Evolutionary conservation across 2,113 vertebrate genomes (phyloP).

Genomic region (Suricata suricatta): DNA sequence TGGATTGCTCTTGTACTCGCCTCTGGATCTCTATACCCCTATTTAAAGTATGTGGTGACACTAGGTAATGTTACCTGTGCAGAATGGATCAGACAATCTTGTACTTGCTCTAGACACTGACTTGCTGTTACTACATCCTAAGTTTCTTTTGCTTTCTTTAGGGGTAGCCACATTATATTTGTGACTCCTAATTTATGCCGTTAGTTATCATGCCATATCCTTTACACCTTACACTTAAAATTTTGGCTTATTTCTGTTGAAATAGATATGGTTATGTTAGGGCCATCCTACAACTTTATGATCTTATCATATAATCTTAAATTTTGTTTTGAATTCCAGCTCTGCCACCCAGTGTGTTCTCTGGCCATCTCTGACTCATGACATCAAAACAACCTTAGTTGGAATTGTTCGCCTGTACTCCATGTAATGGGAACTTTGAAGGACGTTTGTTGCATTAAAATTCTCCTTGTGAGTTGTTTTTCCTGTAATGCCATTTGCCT

Average conservation of each 20-base stretch:
- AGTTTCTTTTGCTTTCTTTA: background rate
- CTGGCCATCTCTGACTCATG: background rate
- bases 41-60: background rate
- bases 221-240: background rate
- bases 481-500: slow-evolving; percentile 7
- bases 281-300: background rate
- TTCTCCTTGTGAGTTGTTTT: slow-evolving; percentile 17
- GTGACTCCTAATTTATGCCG: background rate
- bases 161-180: background rate
- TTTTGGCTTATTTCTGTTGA: slow-evolving; percentile 13
- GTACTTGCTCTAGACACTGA: background rate
- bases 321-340: slow-evolving; percentile 26
- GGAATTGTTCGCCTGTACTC: background rate
- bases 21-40: background rate
- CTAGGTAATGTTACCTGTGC: background rate
- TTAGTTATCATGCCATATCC: background rate
- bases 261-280: slow-evolving; percentile 26
- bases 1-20: background rate
- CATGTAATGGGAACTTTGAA: background rate
- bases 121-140: background rate
- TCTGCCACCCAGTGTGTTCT: background rate
- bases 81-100: background rate
- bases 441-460: slow-evolving; percentile 46
- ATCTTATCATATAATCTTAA: background rate
- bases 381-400: slow-evolving; percentile 11